Conservation (phyloP, 2,113 vertebrate genomes). For the Lagopus leucura region DNA sequence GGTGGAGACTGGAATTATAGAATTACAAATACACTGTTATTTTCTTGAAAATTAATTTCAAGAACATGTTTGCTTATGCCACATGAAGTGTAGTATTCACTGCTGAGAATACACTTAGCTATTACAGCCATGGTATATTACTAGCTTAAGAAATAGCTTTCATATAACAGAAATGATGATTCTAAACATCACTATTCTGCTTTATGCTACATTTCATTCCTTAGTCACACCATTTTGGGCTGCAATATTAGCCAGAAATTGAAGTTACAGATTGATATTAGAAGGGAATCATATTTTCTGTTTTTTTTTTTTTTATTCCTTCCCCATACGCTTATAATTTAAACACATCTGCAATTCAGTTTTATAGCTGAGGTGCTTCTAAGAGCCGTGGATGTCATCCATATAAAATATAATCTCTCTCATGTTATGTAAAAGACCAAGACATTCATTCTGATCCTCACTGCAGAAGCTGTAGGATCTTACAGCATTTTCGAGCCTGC, state of each 20-base stretch:
- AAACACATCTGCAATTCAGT: neutral
- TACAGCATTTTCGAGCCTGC: neutral
- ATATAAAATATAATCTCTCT: neutral
- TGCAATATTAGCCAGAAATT: neutral
- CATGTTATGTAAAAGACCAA: neutral
- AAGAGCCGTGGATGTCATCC: neutral
- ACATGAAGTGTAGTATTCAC: neutral
- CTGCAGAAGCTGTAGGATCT: neutral
- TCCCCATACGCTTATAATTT: neutral
- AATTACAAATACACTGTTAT: neutral
- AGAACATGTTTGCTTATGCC: neutral
- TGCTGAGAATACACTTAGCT: neutral
- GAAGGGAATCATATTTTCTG: neutral
- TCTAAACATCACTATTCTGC: neutral
- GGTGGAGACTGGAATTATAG: neutral
- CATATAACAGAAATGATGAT: neutral
- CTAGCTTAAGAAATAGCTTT: neutral
- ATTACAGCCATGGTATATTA: neutral
- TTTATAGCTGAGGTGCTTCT: neutral
- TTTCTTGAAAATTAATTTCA: neutral
- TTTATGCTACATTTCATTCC: neutral
- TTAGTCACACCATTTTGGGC: neutral
- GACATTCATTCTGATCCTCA: neutral
- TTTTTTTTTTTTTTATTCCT: neutral
- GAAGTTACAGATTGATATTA: fast-evolving